These are phyloP conservation scores for Myotis yumanensis DNA, from an alignment of 2,113 vertebrate species.

Conservation along the genomic window DNA sequence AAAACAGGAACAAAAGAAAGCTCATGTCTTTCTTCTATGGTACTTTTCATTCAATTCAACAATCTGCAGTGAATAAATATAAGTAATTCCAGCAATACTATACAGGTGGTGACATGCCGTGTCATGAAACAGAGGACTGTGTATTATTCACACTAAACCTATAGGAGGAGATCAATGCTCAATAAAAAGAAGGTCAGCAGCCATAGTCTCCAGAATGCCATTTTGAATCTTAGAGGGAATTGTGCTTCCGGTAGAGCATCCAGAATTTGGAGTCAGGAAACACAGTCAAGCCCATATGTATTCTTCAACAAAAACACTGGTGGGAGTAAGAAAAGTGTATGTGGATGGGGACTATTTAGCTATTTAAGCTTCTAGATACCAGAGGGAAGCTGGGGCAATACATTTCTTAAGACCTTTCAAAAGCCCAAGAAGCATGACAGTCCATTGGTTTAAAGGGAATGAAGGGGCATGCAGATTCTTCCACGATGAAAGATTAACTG, in stretches of 20 bases:
- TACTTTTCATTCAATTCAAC: slow-evolving; percentile 22
- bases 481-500: slow-evolving; percentile 46
- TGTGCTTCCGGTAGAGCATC: not conserved
- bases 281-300: not conserved
- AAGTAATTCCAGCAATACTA: not conserved
- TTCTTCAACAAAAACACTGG: not conserved
- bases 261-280: not conserved
- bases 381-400: slow-evolving; percentile 48
- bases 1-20: not conserved
- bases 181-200: not conserved
- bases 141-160: slow-evolving; percentile 38
- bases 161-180: not conserved
- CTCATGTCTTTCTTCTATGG: not conserved
- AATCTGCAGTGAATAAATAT: not conserved
- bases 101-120: not conserved
- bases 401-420: slow-evolving; percentile 58
- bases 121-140: not conserved
- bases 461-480: slow-evolving; percentile 39
- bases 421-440: slow-evolving; percentile 52
- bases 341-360: not conserved
- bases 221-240: slow-evolving; percentile 50
- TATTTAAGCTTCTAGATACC: slow-evolving; percentile 54
- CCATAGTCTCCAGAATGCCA: not conserved
- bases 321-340: not conserved
- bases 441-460: slow-evolving; percentile 49